Evolutionary conservation across 2,113 vertebrate genomes (phyloP), one percentile per base, ranked within the genome.

Genomic region (Chamaetylas fuelleborni): DNA sequence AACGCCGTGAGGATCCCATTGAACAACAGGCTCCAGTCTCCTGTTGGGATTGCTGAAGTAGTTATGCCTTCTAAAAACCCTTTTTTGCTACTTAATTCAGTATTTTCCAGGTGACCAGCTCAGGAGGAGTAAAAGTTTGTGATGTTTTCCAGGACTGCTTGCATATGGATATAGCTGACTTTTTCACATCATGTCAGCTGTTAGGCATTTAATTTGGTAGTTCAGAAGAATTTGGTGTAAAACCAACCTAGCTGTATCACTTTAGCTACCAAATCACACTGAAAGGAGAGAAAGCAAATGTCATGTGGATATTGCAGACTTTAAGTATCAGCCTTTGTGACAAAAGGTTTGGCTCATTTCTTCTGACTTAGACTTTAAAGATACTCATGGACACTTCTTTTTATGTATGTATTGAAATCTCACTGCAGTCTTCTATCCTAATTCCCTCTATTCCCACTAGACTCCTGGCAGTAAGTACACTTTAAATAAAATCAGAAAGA

Each of bases 401-500:
- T 31, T 43, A 34, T 22, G 29, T 73, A 14, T 29, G 13, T 19
- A 56, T 67, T 81, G 66, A 94, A 88, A 86, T 86, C 19, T 86
- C n/a, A 56, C 48, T 83, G 5, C 17, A 56, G 11, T 48, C 14
- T 76, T 78, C 64, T 88, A 48, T 42, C 58, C 36, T 81, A 84
- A 60, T 84, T 92, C 51, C 9, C 14, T 62, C 33, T 89, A 79
- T 66, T 95, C 76, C 69, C 60, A 17, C 36, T 67, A 81, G 76
- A 60, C 16, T 86, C 18, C 69, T 72, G 43, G 24, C 23, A 84
- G 28, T 73, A 86, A 92, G 33, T 56, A 74, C n/a, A 65, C 33
- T n/a, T 93, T 72, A 81, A 94, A 90, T 74, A 86, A 96, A 93
- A 70, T 36, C 71, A 91, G 50, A 94, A 94, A 72, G 28, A 95